Conservation (phyloP, 2,797 vertebrate genomes). For the Lycodopsis pacificus region DNA sequence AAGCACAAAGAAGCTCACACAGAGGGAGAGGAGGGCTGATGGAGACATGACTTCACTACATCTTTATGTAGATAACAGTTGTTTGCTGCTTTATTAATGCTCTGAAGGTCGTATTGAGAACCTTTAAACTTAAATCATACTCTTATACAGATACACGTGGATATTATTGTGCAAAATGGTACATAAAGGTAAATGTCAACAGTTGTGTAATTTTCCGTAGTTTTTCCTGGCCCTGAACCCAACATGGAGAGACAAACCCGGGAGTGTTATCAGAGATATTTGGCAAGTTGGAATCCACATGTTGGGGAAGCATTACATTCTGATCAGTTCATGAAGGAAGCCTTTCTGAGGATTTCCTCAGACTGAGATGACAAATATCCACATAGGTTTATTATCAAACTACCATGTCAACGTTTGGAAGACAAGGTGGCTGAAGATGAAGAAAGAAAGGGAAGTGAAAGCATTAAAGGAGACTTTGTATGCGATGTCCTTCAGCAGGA, state of each 20-base stretch:
- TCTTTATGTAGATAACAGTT: too few species aligned
- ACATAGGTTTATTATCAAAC: neutral
- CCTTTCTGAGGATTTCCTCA: neutral
- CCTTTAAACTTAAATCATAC: neutral
- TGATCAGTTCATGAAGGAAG: neutral
- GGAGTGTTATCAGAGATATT: neutral
- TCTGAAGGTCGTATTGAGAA: too few species aligned
- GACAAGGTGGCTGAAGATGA: conserved; percentile 12
- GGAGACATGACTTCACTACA: too few species aligned
- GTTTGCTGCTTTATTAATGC: too few species aligned
- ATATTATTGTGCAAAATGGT: neutral
- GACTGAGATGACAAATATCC: neutral
- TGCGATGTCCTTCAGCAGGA: conserved; percentile 65
- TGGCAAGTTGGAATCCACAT: neutral
- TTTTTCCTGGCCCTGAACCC: neutral
- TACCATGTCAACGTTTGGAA: conserved; percentile 10
- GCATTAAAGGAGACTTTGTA: neutral
- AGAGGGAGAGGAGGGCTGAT: too few species aligned
- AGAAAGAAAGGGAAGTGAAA: neutral
- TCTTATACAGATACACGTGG: neutral
- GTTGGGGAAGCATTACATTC: neutral
- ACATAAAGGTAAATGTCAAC: neutral
- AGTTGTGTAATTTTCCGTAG: neutral
- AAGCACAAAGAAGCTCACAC: too few species aligned
- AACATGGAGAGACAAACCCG: neutral